A percentile compares a stretch with the other conserved stretches of the same genome.
These are phyloP conservation scores for Ichneumoninae sp. DNA, from an alignment of 2,888 invertebrate genomes.

Conservation along the genomic window DNA sequence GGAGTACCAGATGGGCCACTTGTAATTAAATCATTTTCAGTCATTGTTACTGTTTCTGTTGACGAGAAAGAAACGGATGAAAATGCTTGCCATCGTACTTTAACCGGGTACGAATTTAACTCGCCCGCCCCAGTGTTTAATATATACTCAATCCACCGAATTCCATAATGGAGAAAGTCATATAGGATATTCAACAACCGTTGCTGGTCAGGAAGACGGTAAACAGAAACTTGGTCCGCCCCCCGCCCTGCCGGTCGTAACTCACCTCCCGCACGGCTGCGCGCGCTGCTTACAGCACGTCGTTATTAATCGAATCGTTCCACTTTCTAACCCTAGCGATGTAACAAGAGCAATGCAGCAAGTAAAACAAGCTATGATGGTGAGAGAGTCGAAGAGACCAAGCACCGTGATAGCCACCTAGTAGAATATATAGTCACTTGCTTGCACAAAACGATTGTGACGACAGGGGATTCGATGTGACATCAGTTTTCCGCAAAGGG, in stretches of 20 bases:
- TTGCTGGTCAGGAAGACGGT: conserved; percentile 16
- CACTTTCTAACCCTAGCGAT: conserved; percentile 75
- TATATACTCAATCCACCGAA: conserved; percentile 34
- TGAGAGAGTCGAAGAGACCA: conserved; percentile 4
- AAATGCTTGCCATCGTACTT: neutral
- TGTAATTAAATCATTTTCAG: conserved; percentile 46
- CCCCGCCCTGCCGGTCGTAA: conserved; percentile 14
- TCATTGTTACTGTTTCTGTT: conserved; percentile 19
- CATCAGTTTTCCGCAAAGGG: conserved; percentile 18
- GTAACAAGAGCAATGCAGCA: conserved; percentile 63
- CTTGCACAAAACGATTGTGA: conserved; percentile 36
- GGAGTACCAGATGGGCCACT: conserved; percentile 33
- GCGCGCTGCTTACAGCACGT: conserved; percentile 53
- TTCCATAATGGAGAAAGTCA: conserved; percentile 59
- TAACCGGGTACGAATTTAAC: conserved; percentile 23
- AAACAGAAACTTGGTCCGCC: conserved; percentile 44
- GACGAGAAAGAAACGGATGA: neutral
- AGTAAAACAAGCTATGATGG: conserved; percentile 6
- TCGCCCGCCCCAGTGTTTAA: conserved; percentile 7
- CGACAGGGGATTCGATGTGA: conserved; percentile 42
- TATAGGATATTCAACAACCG: conserved; percentile 40
- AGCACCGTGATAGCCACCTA: neutral
- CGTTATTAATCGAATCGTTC: conserved; percentile 76
- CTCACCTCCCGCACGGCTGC: conserved; percentile 49
- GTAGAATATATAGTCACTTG: conserved; percentile 9